Evolutionary conservation across 2,113 vertebrate species (phyloP).

Genomic region (Calidris pygmaea): DNA sequence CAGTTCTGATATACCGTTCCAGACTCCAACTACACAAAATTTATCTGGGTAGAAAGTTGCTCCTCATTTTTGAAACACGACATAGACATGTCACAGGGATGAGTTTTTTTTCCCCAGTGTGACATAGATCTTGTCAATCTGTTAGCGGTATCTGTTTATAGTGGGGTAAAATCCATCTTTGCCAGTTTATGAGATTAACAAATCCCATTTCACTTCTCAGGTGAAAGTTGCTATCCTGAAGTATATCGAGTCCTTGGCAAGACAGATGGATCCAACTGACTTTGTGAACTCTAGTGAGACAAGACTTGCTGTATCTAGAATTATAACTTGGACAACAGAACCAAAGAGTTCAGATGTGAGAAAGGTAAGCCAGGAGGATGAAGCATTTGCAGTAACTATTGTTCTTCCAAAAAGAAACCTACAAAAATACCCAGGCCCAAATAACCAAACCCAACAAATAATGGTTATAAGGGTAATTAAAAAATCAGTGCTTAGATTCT

Average conservation of each 20-base stretch:
- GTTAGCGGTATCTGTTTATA: not conserved
- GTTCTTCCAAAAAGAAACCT: not conserved
- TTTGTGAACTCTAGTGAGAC: conserved; percentile 98
- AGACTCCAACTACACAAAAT: not conserved
- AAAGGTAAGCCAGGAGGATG: conserved; percentile 79
- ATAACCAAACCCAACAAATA: not conserved
- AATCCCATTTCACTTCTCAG: conserved; percentile 63
- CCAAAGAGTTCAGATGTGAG: conserved; percentile 98
- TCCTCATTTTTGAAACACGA: not conserved
- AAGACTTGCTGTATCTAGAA: conserved; percentile 94
- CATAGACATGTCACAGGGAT: not conserved
- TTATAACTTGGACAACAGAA: conserved; percentile 99
- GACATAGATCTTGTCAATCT: not conserved
- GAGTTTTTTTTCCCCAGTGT: not conserved
- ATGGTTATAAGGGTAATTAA: not conserved
- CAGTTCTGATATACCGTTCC: not conserved
- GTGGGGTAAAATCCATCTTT: not conserved
- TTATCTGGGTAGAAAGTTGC: not conserved
- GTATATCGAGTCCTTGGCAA: conserved; percentile 93
- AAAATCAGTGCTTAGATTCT: not conserved
- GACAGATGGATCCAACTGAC: conserved; percentile 96
- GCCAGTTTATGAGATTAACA: not conserved
- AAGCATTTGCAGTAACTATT: not conserved
- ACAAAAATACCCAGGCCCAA: not conserved
- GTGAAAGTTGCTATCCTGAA: conserved; percentile 98